Evolutionary conservation across 92 coral and sea anemone species (phyloP).

Genomic region (Zoanthus solanderi): DNA sequence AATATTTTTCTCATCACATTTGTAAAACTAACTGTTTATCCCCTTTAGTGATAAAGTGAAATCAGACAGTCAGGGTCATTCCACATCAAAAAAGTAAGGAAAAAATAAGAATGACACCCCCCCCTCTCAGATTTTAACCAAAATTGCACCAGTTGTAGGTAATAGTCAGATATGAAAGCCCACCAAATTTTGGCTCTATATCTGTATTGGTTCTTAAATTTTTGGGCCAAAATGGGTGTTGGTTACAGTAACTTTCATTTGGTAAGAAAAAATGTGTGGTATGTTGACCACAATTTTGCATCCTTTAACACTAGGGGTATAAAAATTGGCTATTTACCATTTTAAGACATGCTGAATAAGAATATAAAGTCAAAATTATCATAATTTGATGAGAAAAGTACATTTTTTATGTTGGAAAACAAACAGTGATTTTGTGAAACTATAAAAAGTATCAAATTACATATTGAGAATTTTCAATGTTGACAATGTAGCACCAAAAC

Average conservation of each 20-base stretch:
- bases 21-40: too few species aligned
- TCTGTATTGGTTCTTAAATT: constrained; percentile 54
- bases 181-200: constrained; percentile 51
- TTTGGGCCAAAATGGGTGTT: constrained; percentile 3
- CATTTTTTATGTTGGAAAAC: constrained; percentile 29
- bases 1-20: too few species aligned
- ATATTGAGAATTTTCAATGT: constrained; percentile 18
- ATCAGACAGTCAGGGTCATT: constrained; percentile 13
- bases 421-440: background rate
- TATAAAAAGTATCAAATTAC: constrained; percentile 28
- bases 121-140: constrained; percentile 61
- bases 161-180: constrained; percentile 46
- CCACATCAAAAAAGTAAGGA: constrained; percentile 31
- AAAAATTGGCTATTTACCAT: constrained; percentile 46
- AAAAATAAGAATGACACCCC: constrained; percentile 41
- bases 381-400: constrained; percentile 27
- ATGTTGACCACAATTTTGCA: constrained; percentile 25
- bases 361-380: constrained; percentile 50
- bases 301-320: constrained; percentile 31
- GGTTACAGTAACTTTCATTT: constrained; percentile 38
- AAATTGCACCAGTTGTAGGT: constrained; percentile 52
- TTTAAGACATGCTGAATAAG: constrained; percentile 46
- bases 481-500: constrained; percentile 55
- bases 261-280: constrained; percentile 39
- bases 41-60: too few species aligned